Base-by-base conservation (phyloP, 35 echinoderm and acorn worm species). In the Heliocidaris tuberculata region DNA sequence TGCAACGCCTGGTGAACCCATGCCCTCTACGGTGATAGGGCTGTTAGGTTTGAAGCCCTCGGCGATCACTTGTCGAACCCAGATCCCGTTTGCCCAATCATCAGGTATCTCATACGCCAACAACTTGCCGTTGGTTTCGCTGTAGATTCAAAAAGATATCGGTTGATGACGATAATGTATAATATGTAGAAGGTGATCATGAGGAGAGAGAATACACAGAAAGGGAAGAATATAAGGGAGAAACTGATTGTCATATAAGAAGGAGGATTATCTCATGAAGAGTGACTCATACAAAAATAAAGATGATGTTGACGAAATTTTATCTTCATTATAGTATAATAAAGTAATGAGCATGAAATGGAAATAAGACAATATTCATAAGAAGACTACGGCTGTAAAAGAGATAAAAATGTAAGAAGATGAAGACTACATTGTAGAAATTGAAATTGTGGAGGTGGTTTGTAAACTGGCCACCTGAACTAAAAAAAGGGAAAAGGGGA, bases 51-150 rank as follows among this genome's bases (percentile, higher is more conserved):
- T 96, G 60, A 98, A 98, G 54, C 97, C 97, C 29, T 98, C 97
- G 15, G 97, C 97, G 17, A 98, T 95, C 86, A 96, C 49, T 60
- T 98, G 97, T 16, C 95, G 95, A 31, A 65, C 96, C 97, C 97
- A 98, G 30, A 85, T 85, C 31, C 56, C 97, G 13, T 85, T 95
- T 7, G 21, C 32, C 94, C 96, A 98, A 78, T 98, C 97, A 17
- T 93, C 93, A 11, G 94, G 95, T 2, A 96, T 96, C 88, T 98
- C 97, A 52, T 98, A 98, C 19, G 96, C 96, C 4, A 98, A 52
- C 17, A 98, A 92, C 59, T 98, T 98, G 48, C 97, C 97, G 92
- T 98, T 96, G 49, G 90, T 95, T 30, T 97, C 97, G 94, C 97
- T 97, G 86, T 24, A 85, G 2, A 1, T 42, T 30, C 24, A 85